These are phyloP conservation scores for Ceyx margarethae DNA, from an alignment of 2,113 vertebrate species.

Conservation along the genomic window DNA sequence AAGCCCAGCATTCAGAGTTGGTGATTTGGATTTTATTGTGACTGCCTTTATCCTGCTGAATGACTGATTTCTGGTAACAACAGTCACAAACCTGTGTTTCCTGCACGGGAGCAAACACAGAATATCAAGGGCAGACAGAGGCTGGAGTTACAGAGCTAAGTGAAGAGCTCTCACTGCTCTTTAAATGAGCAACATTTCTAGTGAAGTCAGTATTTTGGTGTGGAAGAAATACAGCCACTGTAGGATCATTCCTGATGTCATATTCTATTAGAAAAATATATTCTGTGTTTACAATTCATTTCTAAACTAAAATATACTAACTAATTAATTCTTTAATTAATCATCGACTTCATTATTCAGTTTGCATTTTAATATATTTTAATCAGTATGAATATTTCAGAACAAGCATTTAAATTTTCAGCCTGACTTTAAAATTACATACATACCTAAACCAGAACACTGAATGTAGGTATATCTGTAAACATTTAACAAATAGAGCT, in stretches of 20 bases:
- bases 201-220: not conserved
- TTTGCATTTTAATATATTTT: not conserved
- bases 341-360: not conserved
- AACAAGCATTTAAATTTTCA: not conserved
- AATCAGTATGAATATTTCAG: not conserved
- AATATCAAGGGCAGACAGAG: not conserved
- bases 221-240: not conserved
- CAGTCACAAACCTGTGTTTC: not conserved
- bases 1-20: fast-evolving
- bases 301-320: not conserved
- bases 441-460: not conserved
- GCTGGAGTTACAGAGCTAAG: not conserved
- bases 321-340: not conserved
- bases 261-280: not conserved
- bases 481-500: not conserved
- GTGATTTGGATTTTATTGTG: not conserved
- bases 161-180: not conserved
- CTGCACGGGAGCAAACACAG: not conserved
- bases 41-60: not conserved
- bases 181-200: not conserved
- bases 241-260: not conserved
- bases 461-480: not conserved
- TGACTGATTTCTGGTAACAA: not conserved
- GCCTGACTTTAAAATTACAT: not conserved
- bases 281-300: not conserved